phyloP scores from a whole-genome alignment of 2,113 vertebrate genomes.

The Laterallus jamaicensis region DNA sequence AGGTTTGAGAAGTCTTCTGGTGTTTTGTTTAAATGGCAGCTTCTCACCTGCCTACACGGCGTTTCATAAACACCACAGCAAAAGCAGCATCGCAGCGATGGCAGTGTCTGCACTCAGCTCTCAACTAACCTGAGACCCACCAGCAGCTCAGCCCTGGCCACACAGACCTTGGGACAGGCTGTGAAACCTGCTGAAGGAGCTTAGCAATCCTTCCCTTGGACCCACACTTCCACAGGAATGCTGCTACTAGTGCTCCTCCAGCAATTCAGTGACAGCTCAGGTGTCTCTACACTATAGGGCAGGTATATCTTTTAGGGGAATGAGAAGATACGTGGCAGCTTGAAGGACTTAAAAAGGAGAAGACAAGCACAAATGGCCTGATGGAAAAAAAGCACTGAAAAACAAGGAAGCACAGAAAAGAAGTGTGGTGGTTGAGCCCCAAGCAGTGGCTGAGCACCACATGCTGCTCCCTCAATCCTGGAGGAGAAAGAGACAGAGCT shows the following conservation, averaged over 20 bases:
- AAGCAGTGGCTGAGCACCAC: no score
- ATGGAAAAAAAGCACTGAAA: neutral
- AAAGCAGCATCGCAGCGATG: neutral
- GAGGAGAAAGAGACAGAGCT: no score
- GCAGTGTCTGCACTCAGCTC: neutral
- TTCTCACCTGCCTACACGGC: neutral
- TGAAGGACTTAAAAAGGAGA: neutral
- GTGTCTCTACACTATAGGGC: neutral
- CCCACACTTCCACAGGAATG: neutral
- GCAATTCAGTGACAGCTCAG: neutral
- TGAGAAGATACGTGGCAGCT: neutral
- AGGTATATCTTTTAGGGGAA: neutral
- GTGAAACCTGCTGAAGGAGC: neutral
- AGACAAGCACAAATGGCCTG: neutral
- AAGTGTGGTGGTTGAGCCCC: no score
- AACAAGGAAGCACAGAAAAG: neutral
- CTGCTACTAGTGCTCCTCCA: fast-evolving
- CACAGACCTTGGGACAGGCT: neutral
- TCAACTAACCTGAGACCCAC: neutral
- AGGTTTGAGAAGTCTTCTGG: neutral
- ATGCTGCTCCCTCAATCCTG: no score
- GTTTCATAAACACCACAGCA: neutral
- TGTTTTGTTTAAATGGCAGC: neutral
- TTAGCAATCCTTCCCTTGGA: neutral
- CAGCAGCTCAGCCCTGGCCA: neutral